Evolutionary conservation across 1,140 invertebrate genomes (phyloP), one percentile per base, ranked within the genome.

Genomic region (Rhopalosiphum maidis): DNA sequence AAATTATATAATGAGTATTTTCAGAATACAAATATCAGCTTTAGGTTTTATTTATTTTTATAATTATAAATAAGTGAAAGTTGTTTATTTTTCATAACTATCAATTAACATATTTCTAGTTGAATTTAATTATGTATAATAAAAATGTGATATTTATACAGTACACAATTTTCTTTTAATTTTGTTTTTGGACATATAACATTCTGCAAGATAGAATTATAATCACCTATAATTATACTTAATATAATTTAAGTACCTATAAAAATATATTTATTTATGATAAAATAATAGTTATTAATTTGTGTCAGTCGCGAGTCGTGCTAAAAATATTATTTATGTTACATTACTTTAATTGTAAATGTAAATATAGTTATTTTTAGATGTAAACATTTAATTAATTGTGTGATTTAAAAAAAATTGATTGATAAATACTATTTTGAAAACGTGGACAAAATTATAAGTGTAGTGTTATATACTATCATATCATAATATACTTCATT

Each of bases 21-120:
- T n/a, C 30, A 35, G 60, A n/a, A n/a, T 77, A 4, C 4, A 77
- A 9, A 68, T 68, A 51, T 68, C 30, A 68, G 3, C 4, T 15
- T 30, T 68, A 30, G 25, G 30, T 68, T 68, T 77, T 77, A 77
- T 77, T 77, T 77, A 15, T n/a, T n/a, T 77, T 77, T 18, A 77
- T 77, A 77, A 35, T 77, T 77, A 77, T 77, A 5, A 11, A 77
- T 77, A 77, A 77, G 60, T 35, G 60, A 77, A 77, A 77, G 60
- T 77, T 35, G 60, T 77, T 77, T 77, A 77, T 77, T 77, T 77
- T 77, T 77, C 15, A n/a, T n/a, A 77, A n/a, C 60, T 77, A 77
- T 35, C 30, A 77, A 77, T 77, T n/a, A 77, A 77, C 60, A 77
- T 77, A 77, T 77, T 77, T n/a, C n/a, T 77, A 18, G 60, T n/a